Percentiles rank a stretch among this genome's conserved stretches.
These are phyloP conservation scores for Monopis laevigella DNA, from an alignment of 2,888 invertebrate genomes.

Conservation along the genomic window DNA sequence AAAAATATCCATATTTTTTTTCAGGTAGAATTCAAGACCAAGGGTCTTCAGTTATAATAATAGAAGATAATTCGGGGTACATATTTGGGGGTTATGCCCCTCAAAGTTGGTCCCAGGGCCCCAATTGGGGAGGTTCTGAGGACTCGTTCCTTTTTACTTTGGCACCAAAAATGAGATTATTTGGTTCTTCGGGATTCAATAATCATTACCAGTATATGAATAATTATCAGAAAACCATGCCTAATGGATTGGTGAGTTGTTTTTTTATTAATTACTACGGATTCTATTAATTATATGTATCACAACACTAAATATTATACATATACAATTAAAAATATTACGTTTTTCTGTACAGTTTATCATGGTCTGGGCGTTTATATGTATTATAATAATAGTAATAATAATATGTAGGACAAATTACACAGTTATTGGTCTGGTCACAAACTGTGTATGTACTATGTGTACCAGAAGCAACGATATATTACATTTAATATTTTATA, in stretches of 20 bases:
- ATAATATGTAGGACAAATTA: no score
- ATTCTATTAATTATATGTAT: no score
- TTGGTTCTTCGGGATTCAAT: constrained; percentile 83
- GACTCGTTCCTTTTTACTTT: constrained; percentile 86
- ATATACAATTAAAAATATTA: no score
- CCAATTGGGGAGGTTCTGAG: constrained; percentile 80
- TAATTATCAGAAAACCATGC: constrained; percentile 90
- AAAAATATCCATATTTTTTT: no score
- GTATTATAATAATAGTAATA: no score
- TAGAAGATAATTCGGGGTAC: constrained; percentile 83
- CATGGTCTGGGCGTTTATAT: no score
- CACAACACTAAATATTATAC: no score
- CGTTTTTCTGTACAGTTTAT: no score
- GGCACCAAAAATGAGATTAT: constrained; percentile 81
- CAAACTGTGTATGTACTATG: no score
- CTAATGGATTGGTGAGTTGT: constrained; percentile 83
- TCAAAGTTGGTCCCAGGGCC: constrained; percentile 77
- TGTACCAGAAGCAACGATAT: no score
- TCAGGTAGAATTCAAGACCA: constrained; percentile 78
- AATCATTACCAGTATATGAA: constrained; percentile 94
- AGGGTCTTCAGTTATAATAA: constrained; percentile 83
- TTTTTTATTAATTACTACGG: constrained; percentile 12
- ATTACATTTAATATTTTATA: no score
- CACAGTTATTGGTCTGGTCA: no score
- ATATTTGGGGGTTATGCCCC: constrained; percentile 93